phyloP scores from a whole-genome alignment of 2,113 vertebrate species.

The Ailuropoda melanoleuca region DNA sequence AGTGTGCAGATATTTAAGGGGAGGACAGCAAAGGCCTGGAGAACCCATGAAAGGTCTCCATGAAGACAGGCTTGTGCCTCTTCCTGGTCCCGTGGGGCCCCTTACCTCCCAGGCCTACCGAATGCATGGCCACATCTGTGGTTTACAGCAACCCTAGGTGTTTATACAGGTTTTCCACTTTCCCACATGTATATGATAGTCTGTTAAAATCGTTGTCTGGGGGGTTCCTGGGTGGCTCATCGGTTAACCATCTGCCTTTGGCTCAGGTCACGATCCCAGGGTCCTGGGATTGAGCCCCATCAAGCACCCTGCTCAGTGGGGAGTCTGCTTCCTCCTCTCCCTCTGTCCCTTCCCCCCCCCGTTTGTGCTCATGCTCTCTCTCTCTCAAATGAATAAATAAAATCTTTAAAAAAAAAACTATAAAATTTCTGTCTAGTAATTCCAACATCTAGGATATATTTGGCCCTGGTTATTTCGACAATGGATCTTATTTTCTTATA shows the following conservation, averaged over 20 bases:
- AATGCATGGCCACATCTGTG: accelerated
- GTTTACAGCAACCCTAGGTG: neutral
- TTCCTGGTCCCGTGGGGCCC: neutral
- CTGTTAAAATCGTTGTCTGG: neutral
- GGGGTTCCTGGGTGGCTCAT: no score
- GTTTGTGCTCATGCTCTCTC: neutral
- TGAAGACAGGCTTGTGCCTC: neutral
- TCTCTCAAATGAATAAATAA: neutral
- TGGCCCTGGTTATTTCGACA: neutral
- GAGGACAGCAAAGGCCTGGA: no score
- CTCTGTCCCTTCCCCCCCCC: neutral
- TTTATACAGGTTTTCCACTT: neutral
- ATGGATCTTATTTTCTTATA: neutral
- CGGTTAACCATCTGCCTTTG: neutral
- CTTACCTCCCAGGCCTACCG: neutral
- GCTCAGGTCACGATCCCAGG: neutral
- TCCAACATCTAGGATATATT: neutral
- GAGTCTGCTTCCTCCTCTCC: neutral
- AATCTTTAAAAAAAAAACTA: neutral
- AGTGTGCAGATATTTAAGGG: neutral
- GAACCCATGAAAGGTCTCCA: neutral
- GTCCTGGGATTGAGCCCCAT: neutral
- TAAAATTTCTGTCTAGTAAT: neutral
- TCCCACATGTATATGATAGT: neutral
- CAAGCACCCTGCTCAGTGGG: no score